Evolutionary conservation across 2,113 vertebrate genomes (phyloP).

Genomic region (Haemorhous mexicanus): DNA sequence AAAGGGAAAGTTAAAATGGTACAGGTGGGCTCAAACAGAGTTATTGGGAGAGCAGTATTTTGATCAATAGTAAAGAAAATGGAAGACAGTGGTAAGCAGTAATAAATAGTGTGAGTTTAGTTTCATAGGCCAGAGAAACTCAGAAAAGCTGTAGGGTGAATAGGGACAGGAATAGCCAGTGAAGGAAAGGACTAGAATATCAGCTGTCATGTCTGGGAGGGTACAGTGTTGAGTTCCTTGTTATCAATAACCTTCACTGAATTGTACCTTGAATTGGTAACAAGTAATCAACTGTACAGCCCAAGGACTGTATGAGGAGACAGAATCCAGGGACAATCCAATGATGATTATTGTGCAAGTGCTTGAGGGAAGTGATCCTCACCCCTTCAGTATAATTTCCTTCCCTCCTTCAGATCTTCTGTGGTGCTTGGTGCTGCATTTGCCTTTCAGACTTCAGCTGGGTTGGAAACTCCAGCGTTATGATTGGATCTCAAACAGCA

Average conservation of each 20-base stretch:
- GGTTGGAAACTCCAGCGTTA: neutral
- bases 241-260: neutral
- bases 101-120: neutral
- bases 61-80: neutral
- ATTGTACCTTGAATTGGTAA: neutral
- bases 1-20: neutral
- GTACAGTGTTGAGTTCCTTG: accelerated
- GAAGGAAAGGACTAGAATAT: neutral
- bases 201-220: neutral
- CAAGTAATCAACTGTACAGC: neutral
- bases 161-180: neutral
- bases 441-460: neutral
- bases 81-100: neutral
- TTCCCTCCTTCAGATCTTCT: neutral
- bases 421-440: neutral
- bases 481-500: neutral
- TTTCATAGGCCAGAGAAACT: neutral
- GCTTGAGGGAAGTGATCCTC: neutral
- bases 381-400: neutral
- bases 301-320: neutral
- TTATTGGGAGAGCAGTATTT: neutral
- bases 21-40: neutral
- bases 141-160: neutral
- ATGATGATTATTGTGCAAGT: neutral
- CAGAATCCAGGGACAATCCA: neutral